Percentiles rank a stretch among this genome's conserved stretches.
phyloP scores from a whole-genome alignment of 1,140 invertebrate species.

The Andricus grossulariae region DNA sequence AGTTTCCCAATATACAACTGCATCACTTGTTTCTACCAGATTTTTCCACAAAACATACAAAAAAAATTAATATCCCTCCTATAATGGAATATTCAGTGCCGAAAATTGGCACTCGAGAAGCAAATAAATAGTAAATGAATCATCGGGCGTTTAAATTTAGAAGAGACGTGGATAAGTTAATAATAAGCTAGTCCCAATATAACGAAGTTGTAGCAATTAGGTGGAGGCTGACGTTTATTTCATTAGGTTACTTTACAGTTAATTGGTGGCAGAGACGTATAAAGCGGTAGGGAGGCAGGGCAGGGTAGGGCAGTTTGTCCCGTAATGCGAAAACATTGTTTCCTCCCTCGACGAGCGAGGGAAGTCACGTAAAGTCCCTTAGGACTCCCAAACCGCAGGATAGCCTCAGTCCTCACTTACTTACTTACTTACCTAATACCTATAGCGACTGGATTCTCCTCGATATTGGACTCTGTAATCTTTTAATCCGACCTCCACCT shows the following conservation, averaged over 20 bases:
- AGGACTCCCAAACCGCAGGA: constrained; percentile 36
- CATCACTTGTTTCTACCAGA: no score
- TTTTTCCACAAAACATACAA: no score
- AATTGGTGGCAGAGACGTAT: constrained; percentile 58
- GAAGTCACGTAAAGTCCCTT: constrained; percentile 63
- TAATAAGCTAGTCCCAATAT: constrained; percentile 48
- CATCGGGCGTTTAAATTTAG: no score
- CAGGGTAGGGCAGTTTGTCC: constrained; percentile 58
- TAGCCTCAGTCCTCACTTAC: constrained; percentile 19
- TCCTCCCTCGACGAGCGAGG: constrained; percentile 41
- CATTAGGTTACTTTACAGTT: constrained; percentile 48
- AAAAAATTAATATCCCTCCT: no score
- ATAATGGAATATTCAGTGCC: no score
- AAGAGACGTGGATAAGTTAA: constrained; percentile 35
- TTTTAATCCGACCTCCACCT: constrained; percentile 56
- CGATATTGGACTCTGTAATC: constrained; percentile 60
- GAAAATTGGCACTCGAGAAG: no score
- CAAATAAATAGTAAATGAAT: no score
- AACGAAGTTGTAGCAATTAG: constrained; percentile 43
- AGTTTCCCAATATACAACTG: no score
- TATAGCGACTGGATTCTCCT: not conserved
- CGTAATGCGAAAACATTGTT: constrained; percentile 67
- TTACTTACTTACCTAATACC: not conserved
- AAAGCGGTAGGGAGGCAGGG: constrained; percentile 55
- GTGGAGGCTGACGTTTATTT: constrained; percentile 50